phyloP scores from a whole-genome alignment of 1,140 invertebrate species.

The Temnothorax longispinosus region DNA sequence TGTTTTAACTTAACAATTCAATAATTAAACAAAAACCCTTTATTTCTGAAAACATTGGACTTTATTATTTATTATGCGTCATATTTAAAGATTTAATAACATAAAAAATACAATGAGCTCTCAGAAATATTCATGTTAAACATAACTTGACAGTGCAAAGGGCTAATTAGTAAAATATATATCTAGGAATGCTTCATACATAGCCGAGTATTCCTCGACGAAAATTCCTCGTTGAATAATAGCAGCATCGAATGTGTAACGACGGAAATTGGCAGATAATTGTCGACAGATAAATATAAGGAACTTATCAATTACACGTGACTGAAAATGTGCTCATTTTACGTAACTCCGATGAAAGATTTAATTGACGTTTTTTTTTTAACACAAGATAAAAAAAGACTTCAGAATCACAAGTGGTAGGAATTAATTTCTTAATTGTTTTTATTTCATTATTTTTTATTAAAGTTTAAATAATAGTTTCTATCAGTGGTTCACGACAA shows the following conservation, averaged over 20 bases:
- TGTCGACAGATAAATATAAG: neutral
- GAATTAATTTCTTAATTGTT: neutral
- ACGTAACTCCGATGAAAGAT: neutral
- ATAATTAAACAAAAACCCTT: no score
- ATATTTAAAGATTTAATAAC: no score
- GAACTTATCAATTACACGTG: neutral
- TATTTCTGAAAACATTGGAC: no score
- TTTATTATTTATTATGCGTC: no score
- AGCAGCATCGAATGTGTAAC: neutral
- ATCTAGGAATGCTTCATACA: neutral
- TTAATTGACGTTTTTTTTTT: neutral
- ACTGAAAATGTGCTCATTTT: neutral
- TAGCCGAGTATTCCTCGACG: neutral
- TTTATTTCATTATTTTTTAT: no score
- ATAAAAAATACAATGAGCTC: no score
- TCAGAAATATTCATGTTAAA: no score
- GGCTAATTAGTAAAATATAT: neutral
- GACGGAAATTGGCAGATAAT: neutral
- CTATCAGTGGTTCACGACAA: neutral
- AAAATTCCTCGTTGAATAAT: conserved; percentile 1
- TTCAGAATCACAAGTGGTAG: neutral
- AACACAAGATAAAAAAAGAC: neutral
- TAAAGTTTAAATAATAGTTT: neutral
- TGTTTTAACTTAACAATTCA: no score
- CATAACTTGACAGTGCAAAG: no score